Evolutionary conservation across 2,797 vertebrate species (phyloP), one percentile per base, ranked within the genome.

Genomic region (Eremophila alpestris): DNA sequence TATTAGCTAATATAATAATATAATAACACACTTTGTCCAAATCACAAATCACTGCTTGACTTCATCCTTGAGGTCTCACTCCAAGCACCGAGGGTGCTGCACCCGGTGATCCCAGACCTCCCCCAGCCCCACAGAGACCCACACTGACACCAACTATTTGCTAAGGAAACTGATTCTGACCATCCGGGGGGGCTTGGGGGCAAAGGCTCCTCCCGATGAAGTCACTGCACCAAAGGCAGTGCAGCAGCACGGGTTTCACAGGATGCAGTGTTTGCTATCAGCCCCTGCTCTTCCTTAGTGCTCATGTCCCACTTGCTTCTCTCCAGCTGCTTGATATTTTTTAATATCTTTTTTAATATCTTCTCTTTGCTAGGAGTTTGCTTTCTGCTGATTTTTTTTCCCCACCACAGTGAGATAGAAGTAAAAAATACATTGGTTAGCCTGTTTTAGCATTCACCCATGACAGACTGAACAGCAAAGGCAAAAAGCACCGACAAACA

Each of bases 71-170:
- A 22, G n/a, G 16, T 46, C 21, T 48, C 29, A 4, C 26, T 55
- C 56, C 36, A 15, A 5, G 20, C 32, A 21, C 38, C 0, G 0
- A 41, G 60, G 5, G 32, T 21, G 27, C 43, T 36, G 29, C 16
- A 16, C 16, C 4, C 0, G 0, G 19, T 2, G 6, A 22, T 6
- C n/a, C 29, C 58, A 83, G 38, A 30, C 21, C 38, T 30, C 14
- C 43, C 16, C 21, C 46, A 73, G 16, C 40, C 36, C 40, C 34
- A 46, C 56, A 36, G 34, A 46, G 20, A 59, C 10, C 7, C 45
- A 32, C 79, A 8, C 14, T 4, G 3, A 36, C n/a, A 56, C 9
- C 1, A 1, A 1, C 30, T 5, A 0, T 40, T 38, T 23, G 10
- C 69, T 40, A 7, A 29, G 30, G 43, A 69, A 30, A 19, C 32